Evolutionary conservation across 2,888 invertebrate genomes (phyloP).

Genomic region (Plagodis dolabraria): DNA sequence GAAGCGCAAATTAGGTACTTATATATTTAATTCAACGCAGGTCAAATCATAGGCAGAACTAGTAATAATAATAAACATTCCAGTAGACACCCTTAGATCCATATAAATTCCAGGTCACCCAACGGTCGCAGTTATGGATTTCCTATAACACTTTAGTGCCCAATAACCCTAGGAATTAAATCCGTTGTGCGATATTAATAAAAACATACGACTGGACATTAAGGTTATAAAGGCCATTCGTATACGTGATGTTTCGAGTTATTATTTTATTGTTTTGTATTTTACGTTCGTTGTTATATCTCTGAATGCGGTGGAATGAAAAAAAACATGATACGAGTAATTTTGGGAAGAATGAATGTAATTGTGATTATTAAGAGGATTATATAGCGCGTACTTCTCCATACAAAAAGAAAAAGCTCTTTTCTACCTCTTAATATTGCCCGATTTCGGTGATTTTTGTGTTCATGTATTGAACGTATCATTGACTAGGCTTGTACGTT

Average conservation of each 20-base stretch:
- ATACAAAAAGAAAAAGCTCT: too few species aligned
- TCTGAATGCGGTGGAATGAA: background rate
- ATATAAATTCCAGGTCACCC: constrained; percentile 39
- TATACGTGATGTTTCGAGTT: background rate
- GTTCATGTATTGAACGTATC: too few species aligned
- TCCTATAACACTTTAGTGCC: constrained; percentile 49
- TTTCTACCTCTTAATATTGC: too few species aligned
- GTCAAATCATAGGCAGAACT: too few species aligned
- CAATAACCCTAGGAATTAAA: constrained; percentile 45
- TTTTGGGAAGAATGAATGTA: too few species aligned
- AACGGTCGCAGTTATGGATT: constrained; percentile 43
- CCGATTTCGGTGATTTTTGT: too few species aligned
- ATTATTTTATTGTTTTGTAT: background rate
- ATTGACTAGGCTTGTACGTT: too few species aligned
- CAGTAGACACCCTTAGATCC: constrained; percentile 8
- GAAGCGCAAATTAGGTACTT: too few species aligned
- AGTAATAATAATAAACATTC: background rate
- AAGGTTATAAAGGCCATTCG: constrained; percentile 1
- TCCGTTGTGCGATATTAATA: constrained; percentile 36
- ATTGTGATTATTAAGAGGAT: too few species aligned
- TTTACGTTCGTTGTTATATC: background rate
- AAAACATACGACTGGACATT: constrained; percentile 32
- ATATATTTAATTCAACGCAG: too few species aligned
- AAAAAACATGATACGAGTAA: background rate
- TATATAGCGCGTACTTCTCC: too few species aligned